Base-by-base conservation (phyloP, 2,113 vertebrate genomes). In the Triplophysa tibetana region DNA sequence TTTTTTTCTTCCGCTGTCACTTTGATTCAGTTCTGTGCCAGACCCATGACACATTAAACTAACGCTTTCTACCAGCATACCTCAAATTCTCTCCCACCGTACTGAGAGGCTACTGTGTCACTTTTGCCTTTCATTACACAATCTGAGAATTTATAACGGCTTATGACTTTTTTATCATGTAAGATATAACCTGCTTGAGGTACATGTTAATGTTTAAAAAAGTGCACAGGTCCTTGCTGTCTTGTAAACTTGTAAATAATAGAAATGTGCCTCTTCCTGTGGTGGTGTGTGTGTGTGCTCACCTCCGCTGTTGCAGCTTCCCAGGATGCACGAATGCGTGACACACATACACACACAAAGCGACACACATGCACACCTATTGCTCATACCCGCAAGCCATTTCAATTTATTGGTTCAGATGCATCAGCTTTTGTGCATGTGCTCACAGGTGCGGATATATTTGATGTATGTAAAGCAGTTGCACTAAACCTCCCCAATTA, bases 41-140 rank as follows among this genome's bases (percentile, higher is more conserved):
- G 74, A 83, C 54, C 65, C 65, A 26, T 80, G 82, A 83, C 73
- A 72, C 73, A 75, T 83, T 79, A 83, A 80, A 80, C 70, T 75
- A 83, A 79, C 73, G 58, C 76, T 68, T 79, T 75, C 54, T 54
- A 68, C 77, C 60, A 38, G 12, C 64, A 2, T 33, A 50, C 64
- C 81, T 68, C 17, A 73, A 23, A 52, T 52, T 67, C 58, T 82
- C 69, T 23, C 19, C 41, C 45, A 26, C 61, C 43, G 16, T 61
- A 74, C 70, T 0, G 21, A 61, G 70, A 75, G 23, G 58, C 58
- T 63, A 43, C 72, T 48, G 62, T 75, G 13, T 60, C 70, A 61
- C 56, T 45, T 43, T 63, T 17, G 62, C 72, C 56, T 62, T 10
- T 23, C 43, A 16, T 48, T 76, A 52, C 43, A 23, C 60, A 63